Evolutionary conservation across 1,140 invertebrate genomes (phyloP).

Genomic region (Ooceraea biroi): DNA sequence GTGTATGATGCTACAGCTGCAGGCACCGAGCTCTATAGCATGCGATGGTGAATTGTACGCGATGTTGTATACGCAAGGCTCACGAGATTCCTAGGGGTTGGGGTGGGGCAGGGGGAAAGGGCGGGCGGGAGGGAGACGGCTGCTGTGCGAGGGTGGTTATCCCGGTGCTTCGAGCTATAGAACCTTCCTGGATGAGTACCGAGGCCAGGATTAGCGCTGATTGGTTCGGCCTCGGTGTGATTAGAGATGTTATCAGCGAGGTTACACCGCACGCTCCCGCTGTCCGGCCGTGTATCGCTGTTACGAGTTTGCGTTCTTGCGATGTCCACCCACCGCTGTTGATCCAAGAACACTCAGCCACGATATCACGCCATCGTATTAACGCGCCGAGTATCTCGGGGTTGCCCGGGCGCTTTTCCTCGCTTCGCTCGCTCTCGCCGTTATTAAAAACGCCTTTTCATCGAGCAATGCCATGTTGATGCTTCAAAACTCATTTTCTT

Average conservation of each 20-base stretch:
- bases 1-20: slow-evolving; percentile 73
- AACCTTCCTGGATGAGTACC: slow-evolving; percentile 81
- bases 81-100: slow-evolving; percentile 77
- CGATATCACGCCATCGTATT: slow-evolving; percentile 28
- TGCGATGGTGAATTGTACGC: slow-evolving; percentile 75
- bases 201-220: slow-evolving; percentile 85
- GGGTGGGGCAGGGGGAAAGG: not conserved
- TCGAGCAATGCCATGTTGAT: not conserved
- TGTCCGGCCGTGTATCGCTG: slow-evolving; percentile 75
- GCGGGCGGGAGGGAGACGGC: not conserved
- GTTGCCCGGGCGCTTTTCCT: not conserved
- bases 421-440: not conserved
- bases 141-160: slow-evolving; percentile 74
- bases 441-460: not conserved
- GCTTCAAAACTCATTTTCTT: no score
- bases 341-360: slow-evolving; percentile 29
- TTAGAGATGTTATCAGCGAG: slow-evolving; percentile 85
- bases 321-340: slow-evolving; percentile 44
- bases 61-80: slow-evolving; percentile 80
- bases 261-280: slow-evolving; percentile 81
- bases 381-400: not conserved
- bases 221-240: slow-evolving; percentile 85
- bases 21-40: slow-evolving; percentile 64
- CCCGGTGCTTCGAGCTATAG: slow-evolving; percentile 81
- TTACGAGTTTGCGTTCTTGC: slow-evolving; percentile 83